Base-by-base conservation (phyloP, 2,113 vertebrate genomes). In the Gnathonemus echidnorhynchus region DNA sequence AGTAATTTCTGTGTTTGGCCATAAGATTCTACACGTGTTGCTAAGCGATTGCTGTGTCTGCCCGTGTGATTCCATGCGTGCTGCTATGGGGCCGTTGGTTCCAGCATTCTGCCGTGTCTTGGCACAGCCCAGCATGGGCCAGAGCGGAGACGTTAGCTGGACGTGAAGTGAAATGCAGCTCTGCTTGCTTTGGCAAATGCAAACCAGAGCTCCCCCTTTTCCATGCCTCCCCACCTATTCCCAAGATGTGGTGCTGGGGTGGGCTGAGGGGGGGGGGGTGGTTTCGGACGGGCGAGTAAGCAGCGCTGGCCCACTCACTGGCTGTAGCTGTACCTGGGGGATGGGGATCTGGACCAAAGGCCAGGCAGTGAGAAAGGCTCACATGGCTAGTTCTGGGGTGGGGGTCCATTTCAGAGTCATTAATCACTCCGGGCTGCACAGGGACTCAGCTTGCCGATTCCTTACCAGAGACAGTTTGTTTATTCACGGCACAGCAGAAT, bases 131-230 rank as follows among this genome's bases (percentile, higher is more conserved):
- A 89, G 88, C 42, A 80, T 45, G 86, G 74, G 89, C 89, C 87
- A 50, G 91, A 56, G 53, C 53, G 1, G 19, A 56, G 53, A 56
- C 90, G 86, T 94, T 92, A 92, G 92, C 91, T 94, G 90, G 89
- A 89, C 90, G 94, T 95, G 94, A 95, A 94, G 88, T 80, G 91
- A 96, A 90, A 91, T 91, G 89, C 56, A 5, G 92, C 91, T 91
- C 88, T 93, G 94, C 92, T 95, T 95, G 92, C 95, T 96, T 95
- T 95, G 93, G 13, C 94, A 94, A 92, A 92, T 92, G 92, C 88
- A 66, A 93, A 95, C 91, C 92, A 91, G 93, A 89, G 89, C 92
- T 21, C 90, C 93, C 94, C 24, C 24, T 17, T 24, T 19, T 46
- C 46, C 86, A 45, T 45, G 21, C 83, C 83, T 45, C 83, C 45